Evolutionary conservation across 2,113 vertebrate genomes (phyloP).

Genomic region (Oncorhynchus kisutch): DNA sequence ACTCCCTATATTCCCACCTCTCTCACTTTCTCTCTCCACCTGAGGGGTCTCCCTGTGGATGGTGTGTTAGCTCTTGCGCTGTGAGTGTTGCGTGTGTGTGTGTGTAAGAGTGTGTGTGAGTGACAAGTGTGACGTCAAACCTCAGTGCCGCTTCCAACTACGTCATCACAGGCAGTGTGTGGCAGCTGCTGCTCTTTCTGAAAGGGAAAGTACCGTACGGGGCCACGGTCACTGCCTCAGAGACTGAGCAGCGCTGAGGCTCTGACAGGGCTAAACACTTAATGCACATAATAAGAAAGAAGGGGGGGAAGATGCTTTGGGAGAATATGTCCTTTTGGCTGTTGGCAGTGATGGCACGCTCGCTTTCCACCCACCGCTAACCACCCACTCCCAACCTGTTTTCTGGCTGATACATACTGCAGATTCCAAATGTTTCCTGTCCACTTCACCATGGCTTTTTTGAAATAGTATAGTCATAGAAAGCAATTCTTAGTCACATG

Average conservation of each 20-base stretch:
- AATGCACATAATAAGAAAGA: constrained; percentile 6
- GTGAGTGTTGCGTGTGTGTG: constrained; percentile 2
- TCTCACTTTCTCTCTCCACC: constrained; percentile 13
- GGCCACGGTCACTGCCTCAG: neutral
- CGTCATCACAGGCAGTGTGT: neutral
- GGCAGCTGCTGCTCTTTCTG: constrained; percentile 27
- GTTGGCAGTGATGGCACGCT: constrained; percentile 35
- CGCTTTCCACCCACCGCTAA: constrained; percentile 28
- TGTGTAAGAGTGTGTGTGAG: neutral
- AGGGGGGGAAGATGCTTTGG: constrained; percentile 32
- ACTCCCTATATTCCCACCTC: neutral
- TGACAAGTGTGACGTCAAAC: constrained; percentile 9
- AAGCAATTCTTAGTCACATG: neutral
- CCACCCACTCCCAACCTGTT: constrained; percentile 31
- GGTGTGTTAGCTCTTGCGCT: constrained; percentile 2
- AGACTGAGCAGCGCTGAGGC: neutral
- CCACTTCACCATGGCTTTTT: constrained; percentile 15
- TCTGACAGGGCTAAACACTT: neutral
- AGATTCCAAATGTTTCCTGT: constrained; percentile 37
- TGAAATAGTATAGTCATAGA: neutral
- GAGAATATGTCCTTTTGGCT: constrained; percentile 51
- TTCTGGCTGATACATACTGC: constrained; percentile 42
- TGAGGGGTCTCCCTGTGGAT: constrained; percentile 1
- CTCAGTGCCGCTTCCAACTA: constrained; percentile 23
- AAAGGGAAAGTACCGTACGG: neutral